Evolutionary conservation across 2,888 invertebrate species (phyloP).

Genomic region (Melanophora roralis): DNA sequence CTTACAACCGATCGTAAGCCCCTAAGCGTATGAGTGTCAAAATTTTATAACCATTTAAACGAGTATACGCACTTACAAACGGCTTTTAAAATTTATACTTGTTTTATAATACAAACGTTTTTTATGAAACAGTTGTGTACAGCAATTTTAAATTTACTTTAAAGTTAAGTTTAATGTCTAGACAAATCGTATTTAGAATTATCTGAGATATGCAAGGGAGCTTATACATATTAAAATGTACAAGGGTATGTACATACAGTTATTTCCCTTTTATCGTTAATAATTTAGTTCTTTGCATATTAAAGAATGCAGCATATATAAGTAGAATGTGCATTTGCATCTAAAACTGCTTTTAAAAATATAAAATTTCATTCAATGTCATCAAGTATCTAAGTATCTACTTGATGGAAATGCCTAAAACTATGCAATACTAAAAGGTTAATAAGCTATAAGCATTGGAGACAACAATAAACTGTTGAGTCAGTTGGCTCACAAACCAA

Average conservation of each 20-base stretch:
- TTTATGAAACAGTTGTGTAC: no score
- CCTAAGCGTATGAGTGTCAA: neutral
- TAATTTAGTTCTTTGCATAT: no score
- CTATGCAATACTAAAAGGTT: constrained; percentile 57
- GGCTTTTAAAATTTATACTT: no score
- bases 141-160: constrained; percentile 32
- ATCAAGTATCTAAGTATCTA: constrained; percentile 13
- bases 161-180: constrained; percentile 16
- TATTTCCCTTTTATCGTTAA: no score
- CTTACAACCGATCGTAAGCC: neutral
- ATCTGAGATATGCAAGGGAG: neutral
- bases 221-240: no score
- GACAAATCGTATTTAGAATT: constrained; percentile 1
- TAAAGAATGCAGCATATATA: no score
- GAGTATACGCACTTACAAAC: neutral
- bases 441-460: constrained; percentile 53
- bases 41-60: neutral
- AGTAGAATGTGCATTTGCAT: neutral
- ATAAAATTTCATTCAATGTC: constrained; percentile 52
- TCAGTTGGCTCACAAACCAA: constrained; percentile 52
- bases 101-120: no score
- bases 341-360: constrained; percentile 6
- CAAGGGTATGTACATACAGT: neutral
- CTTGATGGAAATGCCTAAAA: constrained; percentile 49
- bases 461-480: constrained; percentile 64